A percentile compares a stretch with the other conserved stretches of the same genome.
Conservation (phyloP, 2,888 invertebrate species). For the Hyposoter dolosus region DNA sequence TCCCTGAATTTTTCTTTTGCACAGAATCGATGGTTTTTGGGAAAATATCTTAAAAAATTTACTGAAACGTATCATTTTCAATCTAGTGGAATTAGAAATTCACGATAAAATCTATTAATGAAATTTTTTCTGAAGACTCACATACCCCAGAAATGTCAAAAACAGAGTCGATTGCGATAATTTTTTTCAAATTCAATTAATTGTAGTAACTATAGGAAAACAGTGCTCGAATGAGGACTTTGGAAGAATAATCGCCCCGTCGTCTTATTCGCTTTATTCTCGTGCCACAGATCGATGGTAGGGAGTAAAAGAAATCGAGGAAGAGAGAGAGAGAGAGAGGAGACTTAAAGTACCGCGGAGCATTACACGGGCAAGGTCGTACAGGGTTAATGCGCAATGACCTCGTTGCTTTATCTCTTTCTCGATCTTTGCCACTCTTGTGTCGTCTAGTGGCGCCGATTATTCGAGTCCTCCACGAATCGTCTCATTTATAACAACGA, state of each 20-base stretch:
- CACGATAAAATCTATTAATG: no score
- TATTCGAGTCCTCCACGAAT: slow-evolving; percentile 68
- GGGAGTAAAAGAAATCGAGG: background rate
- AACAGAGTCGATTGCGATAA: background rate
- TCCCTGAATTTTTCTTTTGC: no score
- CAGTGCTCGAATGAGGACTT: slow-evolving; percentile 36
- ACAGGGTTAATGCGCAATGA: slow-evolving; percentile 65
- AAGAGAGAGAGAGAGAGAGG: background rate
- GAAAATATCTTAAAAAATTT: no score
- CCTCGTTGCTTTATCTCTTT: slow-evolving; percentile 26
- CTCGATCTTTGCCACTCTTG: slow-evolving; percentile 51
- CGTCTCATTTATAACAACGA: slow-evolving; percentile 42
- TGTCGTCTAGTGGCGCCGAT: slow-evolving; percentile 68
- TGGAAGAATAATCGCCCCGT: slow-evolving; percentile 51
- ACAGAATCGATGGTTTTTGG: no score
- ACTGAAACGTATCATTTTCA: no score
- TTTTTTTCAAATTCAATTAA: slow-evolving; percentile 3
- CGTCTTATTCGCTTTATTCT: slow-evolving; percentile 25
- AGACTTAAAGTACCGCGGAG: slow-evolving; percentile 30
- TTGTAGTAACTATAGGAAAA: slow-evolving; percentile 31
- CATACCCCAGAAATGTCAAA: no score
- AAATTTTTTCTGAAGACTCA: no score
- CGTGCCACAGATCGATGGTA: slow-evolving; percentile 20
- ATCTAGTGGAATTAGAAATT: no score
- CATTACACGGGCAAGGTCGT: slow-evolving; percentile 52